phyloP scores from a whole-genome alignment of 2,888 invertebrate species.

The Panopea generosa region DNA sequence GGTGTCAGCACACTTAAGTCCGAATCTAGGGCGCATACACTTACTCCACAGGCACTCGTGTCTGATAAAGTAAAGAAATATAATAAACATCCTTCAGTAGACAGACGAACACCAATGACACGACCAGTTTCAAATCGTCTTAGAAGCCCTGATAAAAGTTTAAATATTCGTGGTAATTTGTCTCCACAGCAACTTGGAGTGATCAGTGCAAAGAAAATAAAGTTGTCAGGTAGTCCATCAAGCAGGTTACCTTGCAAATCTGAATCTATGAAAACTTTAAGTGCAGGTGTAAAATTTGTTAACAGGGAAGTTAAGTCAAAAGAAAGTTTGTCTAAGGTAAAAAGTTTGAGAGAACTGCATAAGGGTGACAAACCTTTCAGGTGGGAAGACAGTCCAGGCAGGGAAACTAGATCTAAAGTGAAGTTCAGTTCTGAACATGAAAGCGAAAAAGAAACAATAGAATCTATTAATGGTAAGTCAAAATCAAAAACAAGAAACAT shows the following conservation, averaged over 20 bases:
- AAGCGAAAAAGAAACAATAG: background rate
- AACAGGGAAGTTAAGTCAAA: background rate
- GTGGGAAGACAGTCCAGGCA: constrained; percentile 40
- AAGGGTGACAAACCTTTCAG: constrained; percentile 34
- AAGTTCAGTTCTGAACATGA: background rate
- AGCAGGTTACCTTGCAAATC: no score
- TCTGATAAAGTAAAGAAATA: constrained; percentile 33
- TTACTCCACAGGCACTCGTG: no score
- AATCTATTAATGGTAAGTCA: background rate
- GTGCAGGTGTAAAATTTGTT: background rate
- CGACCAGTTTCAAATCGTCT: no score
- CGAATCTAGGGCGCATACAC: no score
- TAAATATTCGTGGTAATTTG: background rate
- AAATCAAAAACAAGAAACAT: constrained; percentile 6
- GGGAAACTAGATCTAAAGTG: constrained; percentile 4
- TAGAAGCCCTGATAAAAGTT: background rate
- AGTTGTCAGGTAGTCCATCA: no score
- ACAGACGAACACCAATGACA: background rate
- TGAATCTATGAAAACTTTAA: background rate
- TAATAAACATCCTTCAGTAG: background rate
- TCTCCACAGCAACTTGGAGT: background rate
- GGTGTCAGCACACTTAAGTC: background rate
- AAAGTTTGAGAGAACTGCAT: constrained; percentile 33
- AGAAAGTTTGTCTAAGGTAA: background rate
- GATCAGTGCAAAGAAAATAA: background rate